Base-by-base conservation (phyloP, 2,888 invertebrate genomes). In the Agapetus fuscipes region DNA sequence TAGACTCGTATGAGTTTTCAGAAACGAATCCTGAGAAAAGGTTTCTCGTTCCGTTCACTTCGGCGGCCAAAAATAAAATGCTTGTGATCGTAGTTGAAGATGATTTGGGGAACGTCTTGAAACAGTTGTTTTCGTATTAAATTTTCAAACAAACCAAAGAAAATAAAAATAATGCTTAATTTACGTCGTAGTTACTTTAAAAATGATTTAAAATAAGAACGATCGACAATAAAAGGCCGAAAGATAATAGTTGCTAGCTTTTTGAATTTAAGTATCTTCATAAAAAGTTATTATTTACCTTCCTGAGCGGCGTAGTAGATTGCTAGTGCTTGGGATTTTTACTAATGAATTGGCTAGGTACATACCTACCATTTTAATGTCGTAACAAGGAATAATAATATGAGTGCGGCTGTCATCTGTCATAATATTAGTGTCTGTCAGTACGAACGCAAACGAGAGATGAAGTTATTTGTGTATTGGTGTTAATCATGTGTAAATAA, bases 41-140 rank as follows among this genome's bases (percentile, higher is more conserved):
- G 49, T 76, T 74, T 55, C 60, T 71, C 52, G 58, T 76, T 42
- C 73, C 73, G 6, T 68, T 69, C 55, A 69, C 70, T 24, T 65
- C 66, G 54, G 62, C 68, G 34, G 62, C 61, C 35, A 65, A 62
- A 56, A 64, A 60, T 39, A 66, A 62, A 59, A 65, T 64, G 43
- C 57, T 74, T 37, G 72, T 72, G 30, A 69, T 82, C 51, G 71
- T 80, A 37, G 78, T 78, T 28, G 78, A 80, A 59, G 81, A 82
- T 52, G 75, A 78, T 48, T 58, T 71, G 48, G 82, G 82, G 50
- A 78, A 78, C 55, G 72, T 81, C 48, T 61, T 82, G 43, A 81
- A 80, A 60, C 71, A 75, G 55, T 69, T 72, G 50, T 68, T 76
- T 60, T 70, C 75, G 5, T 69, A 71, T 56, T 70, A 57, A 56